These are phyloP conservation scores for Eupithecia pulchellata DNA, from an alignment of 2,888 invertebrate species.

Conservation along the genomic window DNA sequence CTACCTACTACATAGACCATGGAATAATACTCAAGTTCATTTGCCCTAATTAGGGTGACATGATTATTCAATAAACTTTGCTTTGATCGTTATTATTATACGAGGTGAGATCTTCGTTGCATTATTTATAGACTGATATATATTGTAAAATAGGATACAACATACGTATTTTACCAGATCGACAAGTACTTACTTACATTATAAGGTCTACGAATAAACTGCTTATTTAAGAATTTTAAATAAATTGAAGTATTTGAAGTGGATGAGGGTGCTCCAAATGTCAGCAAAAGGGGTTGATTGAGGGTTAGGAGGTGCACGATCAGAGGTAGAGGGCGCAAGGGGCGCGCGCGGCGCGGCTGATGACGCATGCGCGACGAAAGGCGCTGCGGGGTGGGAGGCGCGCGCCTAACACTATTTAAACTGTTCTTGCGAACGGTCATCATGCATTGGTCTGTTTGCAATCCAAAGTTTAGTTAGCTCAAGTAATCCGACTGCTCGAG, in stretches of 20 bases:
- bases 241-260: conserved; percentile 6
- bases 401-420: conserved; percentile 87
- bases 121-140: background rate
- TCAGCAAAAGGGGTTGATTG: conserved; percentile 29
- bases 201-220: background rate
- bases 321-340: conserved; percentile 46
- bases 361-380: conserved; percentile 87
- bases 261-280: conserved; percentile 26
- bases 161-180: background rate
- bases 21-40: background rate
- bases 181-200: background rate
- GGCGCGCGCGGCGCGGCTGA: conserved; percentile 67
- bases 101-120: background rate
- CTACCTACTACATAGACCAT: background rate
- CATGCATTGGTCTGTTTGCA: conserved; percentile 90
- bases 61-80: background rate
- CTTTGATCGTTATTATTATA: background rate
- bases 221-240: background rate
- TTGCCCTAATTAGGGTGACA: background rate
- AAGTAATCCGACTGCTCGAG: conserved; percentile 84
- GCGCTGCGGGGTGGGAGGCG: conserved; percentile 84
- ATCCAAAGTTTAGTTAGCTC: conserved; percentile 87
- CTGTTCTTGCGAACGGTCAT: conserved; percentile 87
- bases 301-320: conserved; percentile 21
- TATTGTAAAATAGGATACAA: background rate